Conservation (phyloP, 2,113 vertebrate species). For the Nothocercus julius region DNA sequence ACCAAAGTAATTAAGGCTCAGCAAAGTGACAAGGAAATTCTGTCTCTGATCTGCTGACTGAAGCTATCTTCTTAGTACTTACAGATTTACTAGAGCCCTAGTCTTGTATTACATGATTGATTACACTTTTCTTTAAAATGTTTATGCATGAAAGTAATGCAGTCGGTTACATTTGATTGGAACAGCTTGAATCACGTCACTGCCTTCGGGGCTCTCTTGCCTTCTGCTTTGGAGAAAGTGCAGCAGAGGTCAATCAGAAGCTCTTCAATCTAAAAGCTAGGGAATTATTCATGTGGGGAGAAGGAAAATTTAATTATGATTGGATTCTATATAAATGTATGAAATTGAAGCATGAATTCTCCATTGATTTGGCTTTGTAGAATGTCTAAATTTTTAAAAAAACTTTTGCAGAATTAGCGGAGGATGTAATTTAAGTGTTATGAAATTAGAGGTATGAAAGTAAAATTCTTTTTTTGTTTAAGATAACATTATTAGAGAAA, state of each 20-base stretch:
- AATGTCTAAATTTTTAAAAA: background rate
- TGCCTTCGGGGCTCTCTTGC: background rate
- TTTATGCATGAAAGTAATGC: background rate
- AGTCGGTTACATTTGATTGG: background rate
- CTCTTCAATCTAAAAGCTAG: background rate
- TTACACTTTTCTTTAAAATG: constrained; percentile 17
- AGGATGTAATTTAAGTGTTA: background rate
- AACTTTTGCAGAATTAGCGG: background rate
- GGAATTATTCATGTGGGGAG: background rate
- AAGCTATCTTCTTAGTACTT: background rate
- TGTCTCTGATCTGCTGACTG: constrained; percentile 11
- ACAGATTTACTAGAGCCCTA: background rate
- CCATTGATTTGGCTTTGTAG: background rate
- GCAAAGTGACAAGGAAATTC: background rate
- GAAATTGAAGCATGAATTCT: background rate
- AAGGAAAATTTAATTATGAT: background rate
- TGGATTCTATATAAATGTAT: background rate
- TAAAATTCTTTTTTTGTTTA: background rate
- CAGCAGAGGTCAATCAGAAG: background rate
- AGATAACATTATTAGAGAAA: background rate
- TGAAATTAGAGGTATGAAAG: background rate
- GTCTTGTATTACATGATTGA: constrained; percentile 25
- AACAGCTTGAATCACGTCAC: constrained; percentile 5
- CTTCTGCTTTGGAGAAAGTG: background rate
- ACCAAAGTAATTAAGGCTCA: background rate